These are phyloP conservation scores for Pardosa pseudoannulata DNA, from an alignment of 2,888 invertebrate species.

Conservation along the genomic window DNA sequence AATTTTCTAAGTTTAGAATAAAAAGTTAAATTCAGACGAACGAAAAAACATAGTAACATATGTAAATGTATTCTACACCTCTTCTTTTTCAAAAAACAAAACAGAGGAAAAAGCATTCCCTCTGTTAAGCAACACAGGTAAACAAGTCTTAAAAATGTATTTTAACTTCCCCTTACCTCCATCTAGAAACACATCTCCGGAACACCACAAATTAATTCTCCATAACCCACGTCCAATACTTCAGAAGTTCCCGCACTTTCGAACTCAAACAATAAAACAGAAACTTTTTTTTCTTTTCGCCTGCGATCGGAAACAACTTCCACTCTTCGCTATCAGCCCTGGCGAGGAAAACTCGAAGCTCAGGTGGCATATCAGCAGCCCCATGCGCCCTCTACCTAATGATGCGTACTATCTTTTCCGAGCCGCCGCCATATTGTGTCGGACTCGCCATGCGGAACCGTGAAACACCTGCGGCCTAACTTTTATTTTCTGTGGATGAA, in stretches of 20 bases:
- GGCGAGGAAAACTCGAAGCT: constrained; percentile 32
- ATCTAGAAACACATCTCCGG: neutral
- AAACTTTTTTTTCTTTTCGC: constrained; percentile 2
- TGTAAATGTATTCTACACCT: neutral
- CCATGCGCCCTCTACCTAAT: constrained; percentile 33
- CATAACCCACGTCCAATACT: constrained; percentile 12
- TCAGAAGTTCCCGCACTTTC: constrained; percentile 27
- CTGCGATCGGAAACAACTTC: constrained; percentile 26
- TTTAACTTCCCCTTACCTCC: constrained; percentile 15
- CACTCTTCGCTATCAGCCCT: constrained; percentile 24
- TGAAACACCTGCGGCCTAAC: constrained; percentile 37
- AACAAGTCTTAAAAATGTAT: neutral
- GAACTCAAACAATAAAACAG: constrained; percentile 23
- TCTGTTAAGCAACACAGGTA: neutral
- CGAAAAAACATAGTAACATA: neutral
- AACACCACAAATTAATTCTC: constrained; percentile 45
- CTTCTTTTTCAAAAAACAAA: too few relatives aligned
- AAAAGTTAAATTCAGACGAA: too few relatives aligned
- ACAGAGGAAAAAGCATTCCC: too few relatives aligned
- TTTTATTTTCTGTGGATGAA: constrained; percentile 22
- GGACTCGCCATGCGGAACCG: constrained; percentile 32
- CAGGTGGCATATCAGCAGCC: constrained; percentile 50
- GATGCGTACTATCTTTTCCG: constrained; percentile 31
- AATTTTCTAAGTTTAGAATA: too few relatives aligned
- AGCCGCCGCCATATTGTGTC: constrained; percentile 38